These are phyloP conservation scores for Herpetotheres cachinnans DNA, from an alignment of 2,113 vertebrate species.

Conservation along the genomic window DNA sequence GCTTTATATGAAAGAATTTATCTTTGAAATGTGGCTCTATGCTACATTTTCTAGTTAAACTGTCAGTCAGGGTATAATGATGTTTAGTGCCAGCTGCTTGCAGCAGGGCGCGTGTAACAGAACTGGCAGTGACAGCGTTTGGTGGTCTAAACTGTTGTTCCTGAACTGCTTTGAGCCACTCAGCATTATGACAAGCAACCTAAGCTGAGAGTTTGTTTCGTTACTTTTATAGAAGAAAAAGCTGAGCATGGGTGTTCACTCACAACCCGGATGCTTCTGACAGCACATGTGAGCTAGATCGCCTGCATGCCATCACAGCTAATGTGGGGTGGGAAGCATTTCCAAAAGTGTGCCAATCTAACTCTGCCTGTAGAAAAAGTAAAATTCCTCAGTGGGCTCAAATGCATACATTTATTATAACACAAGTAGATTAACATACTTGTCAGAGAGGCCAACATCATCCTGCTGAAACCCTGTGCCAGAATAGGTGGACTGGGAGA, in stretches of 20 bases:
- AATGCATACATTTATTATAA: not conserved
- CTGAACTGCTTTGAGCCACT: not conserved
- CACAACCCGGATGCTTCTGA: not conserved
- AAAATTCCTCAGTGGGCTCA: not conserved
- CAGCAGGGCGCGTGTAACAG: conserved; percentile 24
- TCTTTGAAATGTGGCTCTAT: not conserved
- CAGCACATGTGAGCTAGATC: not conserved
- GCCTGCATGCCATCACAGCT: not conserved
- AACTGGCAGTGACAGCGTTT: not conserved
- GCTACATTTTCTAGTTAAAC: conserved; percentile 49
- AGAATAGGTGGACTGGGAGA: not conserved
- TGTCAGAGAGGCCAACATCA: not conserved
- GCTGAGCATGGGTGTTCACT: not conserved
- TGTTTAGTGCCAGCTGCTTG: conserved; percentile 54
- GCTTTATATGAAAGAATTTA: not conserved
- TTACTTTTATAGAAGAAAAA: not conserved
- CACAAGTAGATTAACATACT: not conserved
- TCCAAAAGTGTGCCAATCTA: not conserved
- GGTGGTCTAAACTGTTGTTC: not conserved
- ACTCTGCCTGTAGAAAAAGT: not conserved
- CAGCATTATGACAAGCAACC: not conserved
- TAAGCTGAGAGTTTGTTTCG: not conserved
- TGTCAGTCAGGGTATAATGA: not conserved
- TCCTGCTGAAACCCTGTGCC: not conserved
- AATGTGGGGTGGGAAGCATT: not conserved